Evolutionary conservation across 2,797 vertebrate species (phyloP).

Genomic region (Channallabes apus): DNA sequence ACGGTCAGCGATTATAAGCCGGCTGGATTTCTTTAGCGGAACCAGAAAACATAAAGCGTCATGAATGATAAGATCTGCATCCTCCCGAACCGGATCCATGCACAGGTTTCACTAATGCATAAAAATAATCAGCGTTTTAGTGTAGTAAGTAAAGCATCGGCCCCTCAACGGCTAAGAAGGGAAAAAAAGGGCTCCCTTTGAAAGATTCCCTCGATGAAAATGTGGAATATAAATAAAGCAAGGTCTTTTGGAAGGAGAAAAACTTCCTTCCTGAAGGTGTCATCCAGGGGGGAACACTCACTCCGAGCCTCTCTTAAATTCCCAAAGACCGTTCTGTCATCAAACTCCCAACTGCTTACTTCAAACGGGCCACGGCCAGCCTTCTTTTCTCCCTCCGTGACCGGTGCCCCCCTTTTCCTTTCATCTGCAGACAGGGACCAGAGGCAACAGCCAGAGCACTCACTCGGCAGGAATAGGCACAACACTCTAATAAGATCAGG

Average conservation of each 20-base stretch:
- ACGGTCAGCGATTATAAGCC: not conserved
- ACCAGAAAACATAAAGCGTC: too few species aligned
- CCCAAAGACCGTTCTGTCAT: slow-evolving; percentile 82
- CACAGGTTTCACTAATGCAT: not conserved
- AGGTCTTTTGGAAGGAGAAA: slow-evolving; percentile 81
- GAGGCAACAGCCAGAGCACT: slow-evolving; percentile 36
- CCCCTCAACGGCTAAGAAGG: not conserved
- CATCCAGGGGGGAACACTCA: slow-evolving; percentile 71
- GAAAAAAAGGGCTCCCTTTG: slow-evolving; percentile 68
- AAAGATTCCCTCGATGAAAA: slow-evolving; percentile 78
- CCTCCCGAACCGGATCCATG: not conserved
- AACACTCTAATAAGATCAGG: slow-evolving; percentile 54
- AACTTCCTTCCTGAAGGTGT: slow-evolving; percentile 81
- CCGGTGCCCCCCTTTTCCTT: slow-evolving; percentile 66
- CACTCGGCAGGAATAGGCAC: slow-evolving; percentile 43
- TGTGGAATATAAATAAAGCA: slow-evolving; percentile 84
- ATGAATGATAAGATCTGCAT: too few species aligned
- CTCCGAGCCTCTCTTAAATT: slow-evolving; percentile 79
- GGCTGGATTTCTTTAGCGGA: not conserved
- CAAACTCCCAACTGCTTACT: slow-evolving; percentile 78
- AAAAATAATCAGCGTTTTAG: not conserved
- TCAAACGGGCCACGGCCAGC: slow-evolving; percentile 78
- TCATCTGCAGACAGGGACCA: slow-evolving; percentile 70
- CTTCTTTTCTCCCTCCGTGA: slow-evolving; percentile 66
- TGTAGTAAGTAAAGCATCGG: not conserved